Evolutionary conservation across 2,113 vertebrate genomes (phyloP).

Genomic region (Australoheros scitulus): DNA sequence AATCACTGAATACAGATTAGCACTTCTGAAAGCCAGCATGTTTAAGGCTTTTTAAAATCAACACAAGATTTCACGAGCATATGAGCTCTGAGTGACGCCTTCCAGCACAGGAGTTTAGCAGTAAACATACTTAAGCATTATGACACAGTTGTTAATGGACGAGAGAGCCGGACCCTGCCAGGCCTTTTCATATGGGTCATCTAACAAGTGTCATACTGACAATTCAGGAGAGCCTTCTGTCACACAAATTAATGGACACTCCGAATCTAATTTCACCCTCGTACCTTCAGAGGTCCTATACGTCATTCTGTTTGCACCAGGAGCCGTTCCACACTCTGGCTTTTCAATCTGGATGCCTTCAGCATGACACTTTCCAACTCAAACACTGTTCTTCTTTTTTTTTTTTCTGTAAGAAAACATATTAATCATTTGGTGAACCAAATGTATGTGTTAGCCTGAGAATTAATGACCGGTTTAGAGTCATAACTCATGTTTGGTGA

Average conservation of each 20-base stretch:
- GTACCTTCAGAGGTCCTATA: slow-evolving; percentile 20
- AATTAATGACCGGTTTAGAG: neutral
- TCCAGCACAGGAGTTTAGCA: neutral
- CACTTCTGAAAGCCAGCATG: slow-evolving; percentile 1
- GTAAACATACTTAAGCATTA: neutral
- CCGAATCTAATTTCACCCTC: slow-evolving; percentile 48
- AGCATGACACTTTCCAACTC: neutral
- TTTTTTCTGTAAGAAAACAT: neutral
- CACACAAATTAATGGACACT: slow-evolving; percentile 48
- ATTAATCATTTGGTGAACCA: neutral
- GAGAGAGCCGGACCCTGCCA: neutral
- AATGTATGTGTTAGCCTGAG: neutral
- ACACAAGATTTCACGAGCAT: slow-evolving; percentile 9
- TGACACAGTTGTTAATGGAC: slow-evolving; percentile 18
- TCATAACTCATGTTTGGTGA: slow-evolving; percentile 5
- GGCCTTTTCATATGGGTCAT: slow-evolving; percentile 40
- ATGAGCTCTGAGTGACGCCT: neutral
- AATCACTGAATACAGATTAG: slow-evolving; percentile 14
- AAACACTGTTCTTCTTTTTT: neutral
- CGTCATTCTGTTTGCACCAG: slow-evolving; percentile 38
- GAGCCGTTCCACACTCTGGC: slow-evolving; percentile 24
- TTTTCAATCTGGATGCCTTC: slow-evolving; percentile 28
- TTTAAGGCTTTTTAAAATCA: slow-evolving; percentile 11
- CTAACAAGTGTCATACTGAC: slow-evolving; percentile 41
- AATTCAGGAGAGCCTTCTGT: slow-evolving; percentile 34